Conservation (phyloP, 2,888 invertebrate species). For the Tinea trinotella region DNA sequence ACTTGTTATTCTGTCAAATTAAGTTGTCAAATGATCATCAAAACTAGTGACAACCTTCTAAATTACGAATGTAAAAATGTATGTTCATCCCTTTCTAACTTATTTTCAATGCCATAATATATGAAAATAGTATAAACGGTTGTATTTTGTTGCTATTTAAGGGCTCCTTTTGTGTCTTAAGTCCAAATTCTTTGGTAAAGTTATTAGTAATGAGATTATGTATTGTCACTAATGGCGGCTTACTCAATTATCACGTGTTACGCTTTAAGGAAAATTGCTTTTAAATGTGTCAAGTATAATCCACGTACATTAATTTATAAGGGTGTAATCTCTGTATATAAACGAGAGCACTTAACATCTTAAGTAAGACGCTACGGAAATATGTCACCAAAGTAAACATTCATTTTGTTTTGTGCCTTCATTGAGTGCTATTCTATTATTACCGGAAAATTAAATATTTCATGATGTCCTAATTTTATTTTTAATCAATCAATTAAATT, state of each 20-base stretch:
- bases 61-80: no score
- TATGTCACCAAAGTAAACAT: conserved; percentile 4
- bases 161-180: no score
- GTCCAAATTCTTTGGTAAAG: neutral
- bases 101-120: no score
- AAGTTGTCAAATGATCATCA: no score
- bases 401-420: neutral
- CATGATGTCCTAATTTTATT: no score
- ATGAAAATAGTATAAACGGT: no score
- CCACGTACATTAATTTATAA: neutral
- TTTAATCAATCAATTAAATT: no score
- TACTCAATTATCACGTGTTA: neutral
- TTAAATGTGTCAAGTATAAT: conserved; percentile 13
- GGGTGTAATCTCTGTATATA: conserved; percentile 9
- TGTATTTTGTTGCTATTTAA: no score
- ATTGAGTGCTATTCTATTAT: neutral
- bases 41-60: no score
- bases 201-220: neutral
- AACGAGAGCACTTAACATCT: conserved; percentile 12
- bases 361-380: conserved; percentile 10
- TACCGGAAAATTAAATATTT: no score
- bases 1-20: no score
- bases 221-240: conserved; percentile 1
- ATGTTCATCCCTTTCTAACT: no score
- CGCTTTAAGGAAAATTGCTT: conserved; percentile 5